Conservation (phyloP, 2,113 vertebrate species). For the Chaenocephalus aceratus region DNA sequence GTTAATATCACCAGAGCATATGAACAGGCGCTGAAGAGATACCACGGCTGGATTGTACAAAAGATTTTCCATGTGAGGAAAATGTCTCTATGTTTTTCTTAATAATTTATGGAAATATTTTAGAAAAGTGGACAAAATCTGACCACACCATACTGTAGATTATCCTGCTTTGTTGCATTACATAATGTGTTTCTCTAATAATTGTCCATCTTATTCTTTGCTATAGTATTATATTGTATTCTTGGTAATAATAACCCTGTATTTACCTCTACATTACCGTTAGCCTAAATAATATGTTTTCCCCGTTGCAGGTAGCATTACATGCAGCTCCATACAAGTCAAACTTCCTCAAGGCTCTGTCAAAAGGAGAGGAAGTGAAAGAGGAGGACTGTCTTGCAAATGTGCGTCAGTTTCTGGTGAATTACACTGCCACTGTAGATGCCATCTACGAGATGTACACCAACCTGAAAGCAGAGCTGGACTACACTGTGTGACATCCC, state of each 20-base stretch:
- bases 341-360: constrained; percentile 92
- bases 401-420: constrained; percentile 89
- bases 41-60: constrained; percentile 95
- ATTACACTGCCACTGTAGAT: constrained; percentile 90
- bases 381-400: constrained; percentile 93
- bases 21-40: constrained; percentile 91
- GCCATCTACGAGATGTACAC: constrained; percentile 95
- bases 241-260: not conserved
- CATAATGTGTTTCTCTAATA: not conserved
- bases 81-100: not conserved
- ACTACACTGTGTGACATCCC: constrained; percentile 88
- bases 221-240: not conserved
- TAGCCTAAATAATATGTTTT: too few relatives aligned
- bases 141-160: not conserved
- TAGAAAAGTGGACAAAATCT: not conserved
- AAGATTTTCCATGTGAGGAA: constrained; percentile 91
- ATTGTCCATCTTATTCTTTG: not conserved
- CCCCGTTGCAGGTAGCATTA: constrained; percentile 84
- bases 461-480: constrained; percentile 91
- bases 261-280: not conserved
- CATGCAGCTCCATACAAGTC: constrained; percentile 91
- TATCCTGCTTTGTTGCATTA: not conserved
- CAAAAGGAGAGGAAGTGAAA: constrained; percentile 91
- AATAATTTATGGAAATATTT: not conserved
- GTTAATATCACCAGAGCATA: constrained; percentile 95